Evolutionary conservation across 2,888 invertebrate species (phyloP).

Genomic region (Anthophora plumipes): DNA sequence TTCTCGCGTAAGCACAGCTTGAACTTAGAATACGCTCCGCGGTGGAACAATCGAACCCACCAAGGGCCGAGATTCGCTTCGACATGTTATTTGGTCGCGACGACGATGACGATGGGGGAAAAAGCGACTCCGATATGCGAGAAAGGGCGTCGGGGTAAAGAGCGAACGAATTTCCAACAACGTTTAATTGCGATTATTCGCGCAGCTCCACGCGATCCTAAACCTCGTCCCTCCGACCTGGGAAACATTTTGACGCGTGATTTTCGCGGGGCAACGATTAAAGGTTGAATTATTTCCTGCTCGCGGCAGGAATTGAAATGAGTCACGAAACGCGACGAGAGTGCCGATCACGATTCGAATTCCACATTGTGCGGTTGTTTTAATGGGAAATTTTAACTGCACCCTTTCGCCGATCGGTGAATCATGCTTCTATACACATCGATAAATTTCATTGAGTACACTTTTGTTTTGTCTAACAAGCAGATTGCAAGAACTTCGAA

Average conservation of each 20-base stretch:
- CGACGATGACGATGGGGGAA: background rate
- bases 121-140: constrained; percentile 12
- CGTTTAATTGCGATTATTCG: constrained; percentile 38
- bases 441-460: background rate
- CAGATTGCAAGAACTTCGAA: too few relatives aligned
- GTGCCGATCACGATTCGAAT: background rate
- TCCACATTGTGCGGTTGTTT: too few relatives aligned
- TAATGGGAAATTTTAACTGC: background rate
- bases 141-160: background rate
- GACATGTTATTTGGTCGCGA: constrained; percentile 15
- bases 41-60: background rate
- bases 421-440: background rate
- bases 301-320: constrained; percentile 8
- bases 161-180: constrained; percentile 24
- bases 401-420: background rate
- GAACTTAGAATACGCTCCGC: background rate
- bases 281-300: constrained; percentile 11
- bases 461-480: background rate
- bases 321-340: background rate
- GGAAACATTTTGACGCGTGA: constrained; percentile 3
- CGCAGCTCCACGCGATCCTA: background rate
- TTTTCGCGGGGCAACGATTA: constrained; percentile 22
- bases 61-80: background rate
- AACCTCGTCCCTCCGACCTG: background rate
- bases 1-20: background rate